Percentiles rank a stretch among this genome's conserved stretches.
These are phyloP conservation scores for Pimpla rufipes DNA, from an alignment of 2,888 invertebrate genomes.

Conservation along the genomic window DNA sequence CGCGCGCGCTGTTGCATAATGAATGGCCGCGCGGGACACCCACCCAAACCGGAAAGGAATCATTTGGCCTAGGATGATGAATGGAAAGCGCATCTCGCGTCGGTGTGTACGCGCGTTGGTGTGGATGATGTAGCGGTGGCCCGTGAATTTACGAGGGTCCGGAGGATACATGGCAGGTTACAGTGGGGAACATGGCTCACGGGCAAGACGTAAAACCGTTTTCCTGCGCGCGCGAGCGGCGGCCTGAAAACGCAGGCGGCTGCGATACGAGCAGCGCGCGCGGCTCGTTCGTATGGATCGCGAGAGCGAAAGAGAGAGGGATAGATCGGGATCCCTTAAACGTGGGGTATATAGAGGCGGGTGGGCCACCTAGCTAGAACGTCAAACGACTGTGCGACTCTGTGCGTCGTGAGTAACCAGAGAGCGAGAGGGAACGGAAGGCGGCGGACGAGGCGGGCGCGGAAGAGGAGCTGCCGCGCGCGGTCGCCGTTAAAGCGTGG, in stretches of 20 bases:
- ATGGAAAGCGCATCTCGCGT: not conserved
- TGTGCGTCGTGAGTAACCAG: conserved; percentile 41
- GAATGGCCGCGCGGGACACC: conserved; percentile 11
- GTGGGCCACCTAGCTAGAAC: conserved; percentile 63
- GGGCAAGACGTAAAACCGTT: conserved; percentile 57
- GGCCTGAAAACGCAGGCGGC: conserved; percentile 14
- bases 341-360: conserved; percentile 35
- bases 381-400: conserved; percentile 59
- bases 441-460: conserved; percentile 78
- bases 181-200: conserved; percentile 47
- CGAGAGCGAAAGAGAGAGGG: not conserved
- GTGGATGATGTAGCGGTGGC: conserved; percentile 49
- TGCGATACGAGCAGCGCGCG: conserved; percentile 42
- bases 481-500: conserved; percentile 73
- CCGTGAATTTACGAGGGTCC: conserved; percentile 61
- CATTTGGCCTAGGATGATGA: conserved; percentile 14
- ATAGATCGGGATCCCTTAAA: conserved; percentile 48
- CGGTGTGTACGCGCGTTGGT: not conserved
- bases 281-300: not conserved
- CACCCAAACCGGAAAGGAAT: conserved; percentile 44
- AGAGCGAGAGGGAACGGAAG: conserved; percentile 10
- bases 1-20: conserved; percentile 9
- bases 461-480: conserved; percentile 85
- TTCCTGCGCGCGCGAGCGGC: conserved; percentile 35
- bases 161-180: conserved; percentile 59